Base-by-base conservation (phyloP, 2,113 vertebrate species). In the Regulus satrapa region DNA sequence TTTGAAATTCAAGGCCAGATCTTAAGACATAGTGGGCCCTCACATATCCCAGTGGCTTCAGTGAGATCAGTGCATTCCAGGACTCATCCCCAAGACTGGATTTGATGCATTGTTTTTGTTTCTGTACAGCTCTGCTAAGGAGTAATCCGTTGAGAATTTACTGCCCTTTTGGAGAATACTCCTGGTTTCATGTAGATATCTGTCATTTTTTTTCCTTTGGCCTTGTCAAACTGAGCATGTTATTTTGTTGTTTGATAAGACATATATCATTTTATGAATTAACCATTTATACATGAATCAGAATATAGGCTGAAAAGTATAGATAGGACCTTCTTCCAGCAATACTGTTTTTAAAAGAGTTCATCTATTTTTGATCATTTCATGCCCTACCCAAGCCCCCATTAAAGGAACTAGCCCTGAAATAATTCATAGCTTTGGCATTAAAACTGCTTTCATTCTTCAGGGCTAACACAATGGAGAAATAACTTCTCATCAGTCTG, bases 211-310 rank as follows among this genome's bases (percentile, higher is more conserved):
- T 91, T 89, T 82, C 58, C 66, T 61, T 91, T 85, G 84, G 45
- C 74, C 84, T 94, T 96, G 93, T 95, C 93, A 93, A 85, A 88
- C 64, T 76, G 41, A 95, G 55, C 18, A 20, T 82, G 49, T 95
- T 93, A 73, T 95, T 93, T 89, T 87, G 54, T 82, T 95, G n/a
- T 94, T 94, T 94, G 84, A 79, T 95, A 64, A 95, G 54, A 86
- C 51, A 46, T 88, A 54, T 73, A 84, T 95, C 80, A 88, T 23
- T 96, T 89, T 82, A 88, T 73, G 77, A 85, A 95, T 95, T 94
- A 94, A 95, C 66, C 46, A 79, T 89, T 95, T 87, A 82, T 64
- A 89, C 32, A 34, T 48, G 31, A 84, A 80, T 91, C 84, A 88
- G 86, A 75, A 89, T 87, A 87, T 38, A 85, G 77, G 19, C 9